Evolutionary conservation across 2,888 invertebrate genomes (phyloP).

Genomic region (Mimachlamys varia): DNA sequence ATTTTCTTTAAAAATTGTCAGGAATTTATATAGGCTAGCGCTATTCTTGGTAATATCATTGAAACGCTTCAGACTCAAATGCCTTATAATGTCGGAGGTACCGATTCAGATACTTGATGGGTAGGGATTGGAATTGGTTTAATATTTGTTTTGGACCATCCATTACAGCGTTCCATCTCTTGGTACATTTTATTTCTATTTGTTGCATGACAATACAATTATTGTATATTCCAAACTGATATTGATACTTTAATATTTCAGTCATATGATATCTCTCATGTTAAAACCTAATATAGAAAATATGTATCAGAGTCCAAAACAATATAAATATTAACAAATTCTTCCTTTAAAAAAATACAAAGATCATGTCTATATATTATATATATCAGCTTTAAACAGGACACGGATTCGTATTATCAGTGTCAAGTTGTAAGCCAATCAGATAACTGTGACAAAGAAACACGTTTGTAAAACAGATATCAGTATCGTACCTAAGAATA

Average conservation of each 20-base stretch:
- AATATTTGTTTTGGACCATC: no score
- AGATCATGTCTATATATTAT: not conserved
- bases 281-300: not conserved
- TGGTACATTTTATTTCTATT: no score
- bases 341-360: not conserved
- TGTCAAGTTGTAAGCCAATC: constrained; percentile 21
- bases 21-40: no score
- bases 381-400: not conserved
- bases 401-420: not conserved
- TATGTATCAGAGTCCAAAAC: not conserved
- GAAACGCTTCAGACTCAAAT: no score
- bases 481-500: not conserved
- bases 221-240: not conserved
- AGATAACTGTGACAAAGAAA: not conserved
- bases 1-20: no score
- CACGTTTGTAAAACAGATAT: not conserved
- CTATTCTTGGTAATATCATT: no score
- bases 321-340: not conserved
- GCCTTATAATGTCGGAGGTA: no score
- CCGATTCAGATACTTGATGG: no score
- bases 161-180: no score
- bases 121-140: no score
- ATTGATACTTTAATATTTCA: not conserved
- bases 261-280: not conserved
- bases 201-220: no score